Evolutionary conservation across 1,140 invertebrate species (phyloP), one percentile per base, ranked within the genome.

Genomic region (Aphis gossypii): DNA sequence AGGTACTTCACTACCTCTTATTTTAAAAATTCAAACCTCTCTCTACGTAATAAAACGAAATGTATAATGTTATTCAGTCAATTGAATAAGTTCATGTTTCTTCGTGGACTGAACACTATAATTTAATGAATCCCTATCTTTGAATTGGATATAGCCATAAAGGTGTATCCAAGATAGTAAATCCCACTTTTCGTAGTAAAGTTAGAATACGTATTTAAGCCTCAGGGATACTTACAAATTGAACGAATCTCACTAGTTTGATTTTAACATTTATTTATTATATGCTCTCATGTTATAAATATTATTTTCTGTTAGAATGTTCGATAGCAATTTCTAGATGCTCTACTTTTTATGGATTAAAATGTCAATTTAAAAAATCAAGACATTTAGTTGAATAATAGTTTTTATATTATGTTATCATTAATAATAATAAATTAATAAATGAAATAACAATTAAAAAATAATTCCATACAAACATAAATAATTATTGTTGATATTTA

Each of bases 101-200:
- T 54, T 25, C 46, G 46, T 89, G n/a, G n/a, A 35, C n/a, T 54
- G n/a, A 35, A 38, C n/a, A 51, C 21, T 18, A n/a, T n/a, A 87
- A 87, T 87, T 87, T 35, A 87, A 87, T 41, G 46, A 46, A 86
- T 86, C 84, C 9, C 41, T 44, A 86, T 88, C 86, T 88, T 35
- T 35, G 30, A 21, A 88, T 88, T 88, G 23, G 46, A 88, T 51
- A 18, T 35, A 48, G 18, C 4, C 60, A 76, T n/a, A n/a, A n/a
- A n/a, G 60, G 60, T 76, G 60, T 76, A 76, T 76, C 60, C 30
- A n/a, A 76, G n/a, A 76, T 35, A 51, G 23, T 88, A 88, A 35
- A 35, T 87, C 44, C 44, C 8, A 35, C 3, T 51, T 35, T 35
- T 88, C 9, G 46, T 88, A 35, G 23, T 21, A 20, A 4, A 48